Percentiles rank a stretch among this genome's conserved stretches.
Conservation (phyloP, 2,113 vertebrate genomes). For the Chauna torquata region DNA sequence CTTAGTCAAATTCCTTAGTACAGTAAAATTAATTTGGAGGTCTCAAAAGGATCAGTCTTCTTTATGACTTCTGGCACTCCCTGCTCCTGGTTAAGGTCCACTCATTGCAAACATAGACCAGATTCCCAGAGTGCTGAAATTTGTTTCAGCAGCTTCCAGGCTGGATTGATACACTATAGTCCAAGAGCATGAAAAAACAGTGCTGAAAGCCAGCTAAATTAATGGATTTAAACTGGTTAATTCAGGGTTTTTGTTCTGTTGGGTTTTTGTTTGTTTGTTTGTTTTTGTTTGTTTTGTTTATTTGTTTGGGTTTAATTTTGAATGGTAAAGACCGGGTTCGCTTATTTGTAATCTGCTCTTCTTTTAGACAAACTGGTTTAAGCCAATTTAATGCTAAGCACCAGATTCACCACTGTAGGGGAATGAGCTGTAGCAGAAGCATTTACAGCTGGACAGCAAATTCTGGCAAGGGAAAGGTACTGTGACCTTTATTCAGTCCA, state of each 20-base stretch:
- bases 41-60: background rate
- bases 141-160: conserved; percentile 5
- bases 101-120: background rate
- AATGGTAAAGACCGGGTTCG: background rate
- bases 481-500: background rate
- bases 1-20: conserved; percentile 41
- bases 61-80: conserved; percentile 8
- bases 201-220: background rate
- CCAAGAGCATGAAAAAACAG: background rate
- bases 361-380: background rate
- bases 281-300: background rate
- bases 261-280: background rate
- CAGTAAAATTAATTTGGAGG: conserved; percentile 60
- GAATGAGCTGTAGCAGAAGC: background rate
- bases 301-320: background rate
- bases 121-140: conserved; percentile 10
- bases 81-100: background rate
- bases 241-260: background rate
- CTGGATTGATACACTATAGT: background rate
- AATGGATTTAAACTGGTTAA: background rate
- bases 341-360: background rate
- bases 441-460: background rate
- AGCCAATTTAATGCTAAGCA: background rate
- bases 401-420: background rate
- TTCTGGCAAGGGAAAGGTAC: background rate